Conservation (phyloP, 1,140 invertebrate genomes). For the Zaprionus kolodkinae region DNA sequence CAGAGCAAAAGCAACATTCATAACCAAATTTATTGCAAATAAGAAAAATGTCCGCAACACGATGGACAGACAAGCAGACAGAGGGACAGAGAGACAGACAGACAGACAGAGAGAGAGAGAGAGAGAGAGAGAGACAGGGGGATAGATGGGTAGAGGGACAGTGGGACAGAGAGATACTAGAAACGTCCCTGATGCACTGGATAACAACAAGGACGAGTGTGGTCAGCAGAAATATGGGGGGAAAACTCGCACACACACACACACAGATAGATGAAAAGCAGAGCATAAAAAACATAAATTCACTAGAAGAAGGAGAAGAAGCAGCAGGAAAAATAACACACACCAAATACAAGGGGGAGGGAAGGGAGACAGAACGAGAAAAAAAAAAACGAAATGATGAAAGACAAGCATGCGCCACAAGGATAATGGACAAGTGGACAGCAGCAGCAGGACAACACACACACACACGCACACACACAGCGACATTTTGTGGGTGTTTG, state of each 20-base stretch:
- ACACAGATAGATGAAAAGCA: slow-evolving; percentile 66
- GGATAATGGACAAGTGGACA: slow-evolving; percentile 65
- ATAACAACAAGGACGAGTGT: slow-evolving; percentile 52
- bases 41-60: slow-evolving; percentile 80
- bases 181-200: slow-evolving; percentile 40
- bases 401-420: slow-evolving; percentile 83
- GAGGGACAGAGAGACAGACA: slow-evolving; percentile 26
- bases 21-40: slow-evolving; percentile 84
- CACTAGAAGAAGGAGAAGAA: slow-evolving; percentile 40
- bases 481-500: slow-evolving; percentile 50
- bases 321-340: slow-evolving; percentile 8
- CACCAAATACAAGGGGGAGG: slow-evolving; percentile 18
- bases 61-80: slow-evolving; percentile 49
- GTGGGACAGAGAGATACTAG: slow-evolving; percentile 51
- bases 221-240: slow-evolving; percentile 74
- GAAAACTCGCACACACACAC: slow-evolving; percentile 34
- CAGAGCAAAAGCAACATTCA: slow-evolving; percentile 69
- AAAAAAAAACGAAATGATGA: slow-evolving; percentile 70
- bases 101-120: slow-evolving; percentile 16
- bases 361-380: slow-evolving; percentile 16
- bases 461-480: slow-evolving; percentile 22
- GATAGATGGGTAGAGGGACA: slow-evolving; percentile 30
- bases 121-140: background rate
- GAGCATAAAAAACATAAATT: slow-evolving; percentile 80
- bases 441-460: slow-evolving; percentile 19